A percentile compares a stretch with the other conserved stretches of the same genome.
Evolutionary conservation across 2,797 vertebrate species (phyloP).

Genomic region (Onychomys torridus): DNA sequence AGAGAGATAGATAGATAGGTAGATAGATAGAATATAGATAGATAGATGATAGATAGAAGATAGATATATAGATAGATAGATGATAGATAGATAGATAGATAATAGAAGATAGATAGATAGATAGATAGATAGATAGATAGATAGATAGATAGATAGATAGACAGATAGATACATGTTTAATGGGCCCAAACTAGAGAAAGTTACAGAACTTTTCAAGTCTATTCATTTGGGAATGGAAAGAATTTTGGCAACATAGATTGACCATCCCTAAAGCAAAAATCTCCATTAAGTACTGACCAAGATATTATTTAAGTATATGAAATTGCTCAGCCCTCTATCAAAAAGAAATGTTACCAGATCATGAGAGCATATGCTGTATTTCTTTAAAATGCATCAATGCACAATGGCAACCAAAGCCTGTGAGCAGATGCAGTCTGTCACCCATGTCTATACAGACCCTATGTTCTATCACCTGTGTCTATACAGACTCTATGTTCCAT

Average conservation of each 20-base stretch:
- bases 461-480: too few relatives aligned
- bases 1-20: too few relatives aligned
- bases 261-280: background rate
- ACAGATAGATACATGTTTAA: background rate
- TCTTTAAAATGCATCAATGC: background rate
- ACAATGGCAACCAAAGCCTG: background rate
- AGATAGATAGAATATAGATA: background rate
- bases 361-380: background rate
- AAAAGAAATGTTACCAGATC: slow-evolving; percentile 45
- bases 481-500: too few relatives aligned
- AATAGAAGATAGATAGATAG: too few relatives aligned
- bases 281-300: background rate
- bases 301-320: background rate
- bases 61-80: too few relatives aligned
- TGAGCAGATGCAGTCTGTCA: background rate
- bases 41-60: background rate
- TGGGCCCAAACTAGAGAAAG: background rate
- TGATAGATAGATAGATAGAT: background rate
- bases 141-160: background rate
- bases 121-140: too few relatives aligned
- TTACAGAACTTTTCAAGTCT: slow-evolving; percentile 21
- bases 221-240: background rate
- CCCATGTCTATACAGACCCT: too few relatives aligned
- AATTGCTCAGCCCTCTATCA: background rate
- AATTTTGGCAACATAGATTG: slow-evolving; percentile 3